Base-by-base conservation (phyloP, 2,797 vertebrate species). In the Clarias platycephalus region DNA sequence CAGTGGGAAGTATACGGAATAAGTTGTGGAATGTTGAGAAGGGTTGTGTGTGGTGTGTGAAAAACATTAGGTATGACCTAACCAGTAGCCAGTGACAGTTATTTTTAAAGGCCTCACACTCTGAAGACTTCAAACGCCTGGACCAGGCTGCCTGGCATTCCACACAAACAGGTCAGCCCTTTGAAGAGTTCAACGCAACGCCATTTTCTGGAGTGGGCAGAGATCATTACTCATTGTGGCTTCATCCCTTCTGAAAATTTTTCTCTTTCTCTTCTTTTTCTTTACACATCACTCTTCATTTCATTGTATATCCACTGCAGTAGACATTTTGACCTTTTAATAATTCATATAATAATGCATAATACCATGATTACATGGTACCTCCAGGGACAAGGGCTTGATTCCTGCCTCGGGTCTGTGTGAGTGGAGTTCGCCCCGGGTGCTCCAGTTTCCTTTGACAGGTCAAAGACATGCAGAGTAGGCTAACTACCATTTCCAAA, bases 1-100 rank as follows among this genome's bases (percentile, higher is more conserved):
- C 40, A 64, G 26, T 28, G 3, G 40, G 8, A 3, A 20, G 40
- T 66, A 67, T 80, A 67, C 22, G 26, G 49, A 67, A 70, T 49
- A 18, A 13, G 49, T 77, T 88, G 86, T 74, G 79, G 87, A 90
- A 87, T 87, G 86, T 86, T 57, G 81, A 87, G 64, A 68, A 75
- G 81, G 57, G 49, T 63, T 75, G 82, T 87, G 53, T 34, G 49
- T 24, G 71, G 3, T 55, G 24, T 64, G 83, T 83, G 83, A 85
- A 76, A 87, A 87, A 63, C 70, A 77, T 81, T 84, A 72, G 70
- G 84, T 62, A 85, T 63, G 82, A 83, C 40, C 66, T 58, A 62
- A 53, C 16, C 62, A 70, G 70, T 66, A 60, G 80, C 78, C 72
- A 55, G 62, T n/a, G 57, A 22, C 18, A n/a, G 81, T 83, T 70